Percentiles rank a stretch among this genome's conserved stretches.
phyloP scores from a whole-genome alignment of 2,888 invertebrate species.

The Chydorus sphaericus region DNA sequence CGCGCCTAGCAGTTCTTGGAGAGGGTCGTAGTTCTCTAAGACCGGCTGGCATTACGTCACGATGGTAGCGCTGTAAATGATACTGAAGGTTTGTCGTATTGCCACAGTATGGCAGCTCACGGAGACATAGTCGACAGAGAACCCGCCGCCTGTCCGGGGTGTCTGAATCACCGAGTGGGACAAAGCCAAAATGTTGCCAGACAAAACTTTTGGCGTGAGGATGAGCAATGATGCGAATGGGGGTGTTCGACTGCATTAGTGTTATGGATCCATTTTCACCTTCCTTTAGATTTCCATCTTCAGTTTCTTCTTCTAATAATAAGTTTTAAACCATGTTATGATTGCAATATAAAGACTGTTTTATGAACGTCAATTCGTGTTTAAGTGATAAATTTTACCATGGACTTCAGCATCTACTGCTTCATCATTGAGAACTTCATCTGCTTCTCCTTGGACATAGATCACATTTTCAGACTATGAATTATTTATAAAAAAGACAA shows the following conservation, averaged over 20 bases:
- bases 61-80: constrained; percentile 15
- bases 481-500: neutral
- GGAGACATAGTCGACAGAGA: constrained; percentile 12
- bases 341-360: neutral
- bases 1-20: constrained; percentile 7
- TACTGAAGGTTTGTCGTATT: constrained; percentile 15
- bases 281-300: neutral
- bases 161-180: constrained; percentile 14
- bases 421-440: constrained; percentile 7
- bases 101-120: constrained; percentile 14
- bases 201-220: constrained; percentile 14
- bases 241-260: neutral
- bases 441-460: constrained; percentile 9
- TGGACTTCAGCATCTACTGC: constrained; percentile 5
- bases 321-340: neutral
- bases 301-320: neutral
- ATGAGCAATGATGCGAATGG: constrained; percentile 14
- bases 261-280: constrained; percentile 6
- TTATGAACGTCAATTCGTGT: neutral
- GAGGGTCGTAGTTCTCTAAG: constrained; percentile 10
- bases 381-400: neutral
- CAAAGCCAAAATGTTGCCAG: constrained; percentile 15
- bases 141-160: constrained; percentile 13
- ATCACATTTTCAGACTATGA: constrained; percentile 9
- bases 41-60: constrained; percentile 12